phyloP scores from a whole-genome alignment of 2,888 invertebrate genomes.

The Teleogryllus oceanicus region DNA sequence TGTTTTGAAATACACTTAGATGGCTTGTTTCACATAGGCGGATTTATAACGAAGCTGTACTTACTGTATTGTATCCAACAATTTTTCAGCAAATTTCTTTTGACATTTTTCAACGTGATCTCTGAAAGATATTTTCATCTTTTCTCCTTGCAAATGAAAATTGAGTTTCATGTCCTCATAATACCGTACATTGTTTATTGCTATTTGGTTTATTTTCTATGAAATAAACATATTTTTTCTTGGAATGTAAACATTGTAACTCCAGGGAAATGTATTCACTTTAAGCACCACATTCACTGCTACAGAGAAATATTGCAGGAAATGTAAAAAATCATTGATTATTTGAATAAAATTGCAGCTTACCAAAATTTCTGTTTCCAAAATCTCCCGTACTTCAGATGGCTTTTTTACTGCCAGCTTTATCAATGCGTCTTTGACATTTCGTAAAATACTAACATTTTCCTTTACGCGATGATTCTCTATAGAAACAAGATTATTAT shows the following conservation, averaged over 20 bases:
- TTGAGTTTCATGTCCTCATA: conserved; percentile 28
- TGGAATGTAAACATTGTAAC: conserved; percentile 18
- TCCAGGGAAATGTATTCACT: neutral
- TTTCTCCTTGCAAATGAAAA: conserved; percentile 18
- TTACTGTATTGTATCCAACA: neutral
- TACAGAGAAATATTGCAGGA: neutral
- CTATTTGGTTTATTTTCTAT: conserved; percentile 28
- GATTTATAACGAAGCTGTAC: neutral
- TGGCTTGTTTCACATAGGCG: too few species aligned
- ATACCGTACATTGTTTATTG: conserved; percentile 28
- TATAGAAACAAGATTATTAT: neutral
- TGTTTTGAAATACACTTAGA: too few species aligned
- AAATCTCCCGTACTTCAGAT: conserved; percentile 28
- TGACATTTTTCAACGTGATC: neutral
- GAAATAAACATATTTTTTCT: neutral
- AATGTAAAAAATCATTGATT: neutral
- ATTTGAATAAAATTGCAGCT: neutral
- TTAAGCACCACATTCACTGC: neutral
- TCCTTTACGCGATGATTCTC: neutral
- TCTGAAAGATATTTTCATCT: neutral
- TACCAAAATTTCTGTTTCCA: conserved; percentile 33
- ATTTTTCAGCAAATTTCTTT: neutral
- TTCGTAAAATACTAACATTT: neutral
- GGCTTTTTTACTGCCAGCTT: conserved; percentile 26
- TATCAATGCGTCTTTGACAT: neutral